Evolutionary conservation across 2,797 vertebrate genomes (phyloP), one percentile per base, ranked within the genome.

Genomic region (Carapus acus): DNA sequence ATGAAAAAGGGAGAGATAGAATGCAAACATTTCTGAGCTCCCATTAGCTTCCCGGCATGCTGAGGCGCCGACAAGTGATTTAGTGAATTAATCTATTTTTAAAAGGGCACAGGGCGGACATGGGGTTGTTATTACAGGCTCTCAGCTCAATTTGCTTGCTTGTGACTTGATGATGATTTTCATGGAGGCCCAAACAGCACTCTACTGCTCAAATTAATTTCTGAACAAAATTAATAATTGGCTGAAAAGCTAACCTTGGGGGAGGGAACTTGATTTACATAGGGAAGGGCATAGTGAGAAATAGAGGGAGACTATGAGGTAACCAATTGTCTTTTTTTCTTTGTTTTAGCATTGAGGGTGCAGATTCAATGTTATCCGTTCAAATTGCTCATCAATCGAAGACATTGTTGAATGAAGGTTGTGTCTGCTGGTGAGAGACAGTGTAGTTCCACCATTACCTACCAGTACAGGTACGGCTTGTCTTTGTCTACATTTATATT

Each of bases 401-500:
- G 11, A 33, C 31, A 7, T 33, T 33, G 6, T 33, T 33, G 14
- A 33, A 33, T 9, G n/a, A 7, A 33, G 31, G 31, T 57, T 33
- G 36, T 6, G 20, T 27, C 19, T 12, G 24, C 17, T 22, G 11
- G 39, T 42, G 17, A 57, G 15, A 54, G 6, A 8, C 1, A 1
- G 4, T 15, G 11, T 15, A 20, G 3, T 6, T 15, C 17, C n/a
- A 14, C 17, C 39, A 27, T 20, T 65, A 91, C 94, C 67, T 84
- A 98, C 96, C 96, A 99, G 86, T 97, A 99, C 20, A 99, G 84
- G 78, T 99, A 99, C 64, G 96, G 96, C 80, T 97, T 98, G 90
- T 97, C 96, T 74, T 94, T 99, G 84, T 99, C 95, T 58, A 98
- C 91, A 29, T 97, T 98, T 74, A 99, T 96, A 86, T 97, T 99